Percentiles rank a stretch among this genome's conserved stretches.
phyloP scores from a whole-genome alignment of 2,113 vertebrate species.

The Ranitomeya variabilis region DNA sequence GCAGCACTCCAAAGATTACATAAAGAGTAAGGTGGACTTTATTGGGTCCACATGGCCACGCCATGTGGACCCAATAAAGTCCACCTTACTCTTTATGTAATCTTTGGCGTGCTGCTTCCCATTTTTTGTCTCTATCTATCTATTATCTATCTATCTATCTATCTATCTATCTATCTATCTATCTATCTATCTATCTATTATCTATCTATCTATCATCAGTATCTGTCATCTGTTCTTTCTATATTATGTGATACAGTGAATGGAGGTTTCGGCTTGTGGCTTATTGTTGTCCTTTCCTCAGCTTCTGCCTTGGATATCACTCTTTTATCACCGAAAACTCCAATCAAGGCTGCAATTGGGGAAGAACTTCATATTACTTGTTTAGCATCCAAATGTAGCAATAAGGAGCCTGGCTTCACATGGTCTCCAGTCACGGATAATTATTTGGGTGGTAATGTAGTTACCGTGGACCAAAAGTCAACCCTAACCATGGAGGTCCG shows the following conservation, averaged over 20 bases:
- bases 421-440: slow-evolving; percentile 72
- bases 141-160: too few species aligned
- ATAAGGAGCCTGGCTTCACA: slow-evolving; percentile 65
- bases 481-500: slow-evolving; percentile 67
- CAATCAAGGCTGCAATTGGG: slow-evolving; percentile 62
- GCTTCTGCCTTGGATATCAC: slow-evolving; percentile 7
- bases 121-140: too few species aligned
- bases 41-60: too few species aligned
- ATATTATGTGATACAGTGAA: background rate
- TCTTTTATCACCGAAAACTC: background rate
- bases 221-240: too few species aligned
- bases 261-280: background rate
- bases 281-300: slow-evolving; percentile 2
- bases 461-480: slow-evolving; percentile 50
- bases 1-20: too few species aligned
- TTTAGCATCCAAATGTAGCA: slow-evolving; percentile 63
- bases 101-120: too few species aligned
- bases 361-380: slow-evolving; percentile 63
- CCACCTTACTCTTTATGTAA: too few species aligned
- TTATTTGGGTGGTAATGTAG: slow-evolving; percentile 66
- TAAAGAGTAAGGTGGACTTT: too few species aligned
- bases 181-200: too few species aligned
- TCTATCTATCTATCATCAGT: too few species aligned
- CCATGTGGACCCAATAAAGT: too few species aligned
- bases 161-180: too few species aligned